Percentiles rank a stretch among this genome's conserved stretches.
phyloP scores from a whole-genome alignment of 2,797 vertebrate species.

The Buphagus erythrorhynchus region DNA sequence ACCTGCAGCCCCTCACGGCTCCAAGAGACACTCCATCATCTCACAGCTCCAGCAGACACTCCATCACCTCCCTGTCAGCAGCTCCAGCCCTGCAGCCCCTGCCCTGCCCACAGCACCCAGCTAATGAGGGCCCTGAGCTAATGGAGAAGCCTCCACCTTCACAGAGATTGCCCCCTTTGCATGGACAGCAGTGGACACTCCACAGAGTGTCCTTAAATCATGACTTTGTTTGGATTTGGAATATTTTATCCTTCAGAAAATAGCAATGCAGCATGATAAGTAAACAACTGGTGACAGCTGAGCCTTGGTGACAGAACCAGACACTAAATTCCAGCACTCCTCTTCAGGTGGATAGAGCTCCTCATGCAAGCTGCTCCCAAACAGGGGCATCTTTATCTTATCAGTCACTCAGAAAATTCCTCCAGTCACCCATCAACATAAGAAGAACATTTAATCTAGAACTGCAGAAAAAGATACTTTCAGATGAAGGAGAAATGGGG shows the following conservation, averaged over 20 bases:
- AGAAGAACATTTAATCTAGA: neutral
- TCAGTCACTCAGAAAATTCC: neutral
- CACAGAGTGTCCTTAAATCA: neutral
- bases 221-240: neutral
- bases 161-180: neutral
- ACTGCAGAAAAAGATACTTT: neutral
- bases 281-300: neutral
- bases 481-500: neutral
- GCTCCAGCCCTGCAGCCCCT: neutral
- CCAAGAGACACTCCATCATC: too few relatives aligned
- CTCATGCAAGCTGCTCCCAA: neutral
- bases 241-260: neutral
- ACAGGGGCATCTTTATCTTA: neutral
- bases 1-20: too few relatives aligned
- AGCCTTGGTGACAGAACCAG: neutral
- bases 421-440: neutral
- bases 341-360: neutral
- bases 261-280: neutral
- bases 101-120: neutral
- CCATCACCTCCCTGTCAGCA: too few relatives aligned
- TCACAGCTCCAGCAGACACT: too few relatives aligned
- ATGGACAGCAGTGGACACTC: fast-evolving
- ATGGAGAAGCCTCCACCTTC: neutral
- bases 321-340: neutral
- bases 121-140: neutral